A percentile compares a stretch with the other conserved stretches of the same genome.
These are phyloP conservation scores for Philereme vetulata DNA, from an alignment of 2,888 invertebrate genomes.

Conservation along the genomic window DNA sequence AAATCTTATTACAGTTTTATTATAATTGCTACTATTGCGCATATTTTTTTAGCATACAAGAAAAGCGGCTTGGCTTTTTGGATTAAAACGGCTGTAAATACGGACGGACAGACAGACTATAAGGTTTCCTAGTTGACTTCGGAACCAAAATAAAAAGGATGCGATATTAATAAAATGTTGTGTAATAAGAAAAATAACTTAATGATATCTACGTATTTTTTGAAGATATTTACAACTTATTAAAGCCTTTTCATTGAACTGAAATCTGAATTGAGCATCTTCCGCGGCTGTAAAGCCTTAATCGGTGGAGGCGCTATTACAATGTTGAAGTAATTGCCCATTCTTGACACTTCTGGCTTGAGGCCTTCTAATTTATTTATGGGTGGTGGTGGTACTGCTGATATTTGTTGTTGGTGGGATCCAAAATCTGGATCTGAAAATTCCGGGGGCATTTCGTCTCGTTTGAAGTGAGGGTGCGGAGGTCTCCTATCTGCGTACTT, in stretches of 20 bases:
- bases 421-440: constrained; percentile 48
- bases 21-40: no score
- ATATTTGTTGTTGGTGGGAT: constrained; percentile 26
- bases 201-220: neutral
- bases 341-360: constrained; percentile 68
- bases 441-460: constrained; percentile 50
- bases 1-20: no score
- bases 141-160: no score
- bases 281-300: constrained; percentile 71
- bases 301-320: constrained; percentile 78
- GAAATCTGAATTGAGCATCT: constrained; percentile 55
- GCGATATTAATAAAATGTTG: no score
- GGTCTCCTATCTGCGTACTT: constrained; percentile 22
- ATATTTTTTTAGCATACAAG: no score
- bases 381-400: constrained; percentile 2
- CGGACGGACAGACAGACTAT: no score
- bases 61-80: no score
- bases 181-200: no score
- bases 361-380: constrained; percentile 51
- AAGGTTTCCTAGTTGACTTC: no score
- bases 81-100: no score
- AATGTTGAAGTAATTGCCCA: constrained; percentile 80
- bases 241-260: constrained; percentile 48
- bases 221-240: constrained; percentile 10
- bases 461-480: constrained; percentile 49